Percentiles rank a stretch among this genome's conserved stretches.
Conservation (phyloP, 2,888 invertebrate species). For the Thera obeliscata region DNA sequence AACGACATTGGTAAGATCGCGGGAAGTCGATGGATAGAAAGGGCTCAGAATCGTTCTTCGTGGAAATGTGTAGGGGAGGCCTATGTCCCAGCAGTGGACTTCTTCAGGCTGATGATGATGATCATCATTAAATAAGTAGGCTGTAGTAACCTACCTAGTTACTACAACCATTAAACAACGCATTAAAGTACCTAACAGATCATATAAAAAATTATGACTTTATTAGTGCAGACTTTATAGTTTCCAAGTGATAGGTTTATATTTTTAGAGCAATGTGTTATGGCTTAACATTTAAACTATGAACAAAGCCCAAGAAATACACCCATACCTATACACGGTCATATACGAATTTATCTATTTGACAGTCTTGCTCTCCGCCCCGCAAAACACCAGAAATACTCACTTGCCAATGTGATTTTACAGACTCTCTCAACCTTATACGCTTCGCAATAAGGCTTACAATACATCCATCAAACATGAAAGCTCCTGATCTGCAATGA, state of each 20-base stretch:
- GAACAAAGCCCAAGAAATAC: conserved; percentile 19
- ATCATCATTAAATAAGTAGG: no score
- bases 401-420: conserved; percentile 42
- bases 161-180: no score
- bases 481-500: conserved; percentile 48
- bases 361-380: conserved; percentile 76
- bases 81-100: no score
- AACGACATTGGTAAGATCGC: no score
- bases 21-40: no score
- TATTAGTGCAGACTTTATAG: not conserved
- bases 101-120: no score
- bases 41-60: no score
- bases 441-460: conserved; percentile 41
- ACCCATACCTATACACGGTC: conserved; percentile 20
- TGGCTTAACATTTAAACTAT: conserved; percentile 11
- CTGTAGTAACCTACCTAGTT: not conserved
- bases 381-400: conserved; percentile 63
- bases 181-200: not conserved
- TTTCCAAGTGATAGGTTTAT: not conserved
- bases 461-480: conserved; percentile 44
- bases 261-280: not conserved
- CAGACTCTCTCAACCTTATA: conserved; percentile 36
- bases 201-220: not conserved
- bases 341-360: conserved; percentile 62
- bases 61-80: no score